These are phyloP conservation scores for Elgonia sp. DNA, from an alignment of 2,888 invertebrate species.

Conservation along the genomic window DNA sequence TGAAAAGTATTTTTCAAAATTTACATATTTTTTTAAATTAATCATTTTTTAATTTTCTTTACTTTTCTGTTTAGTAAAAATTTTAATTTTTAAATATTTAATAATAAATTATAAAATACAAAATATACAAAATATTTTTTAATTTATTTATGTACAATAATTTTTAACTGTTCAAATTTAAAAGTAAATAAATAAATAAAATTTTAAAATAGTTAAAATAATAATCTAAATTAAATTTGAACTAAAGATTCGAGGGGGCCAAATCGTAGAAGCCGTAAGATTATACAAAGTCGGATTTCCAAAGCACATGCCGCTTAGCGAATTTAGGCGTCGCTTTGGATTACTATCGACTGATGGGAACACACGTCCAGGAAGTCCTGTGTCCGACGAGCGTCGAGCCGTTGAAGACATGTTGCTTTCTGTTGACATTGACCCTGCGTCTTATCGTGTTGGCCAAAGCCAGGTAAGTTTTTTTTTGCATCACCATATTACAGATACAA, in stretches of 20 bases:
- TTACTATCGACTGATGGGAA: constrained; percentile 87
- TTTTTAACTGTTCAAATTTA: too few relatives aligned
- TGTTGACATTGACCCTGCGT: constrained; percentile 94
- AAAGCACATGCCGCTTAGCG: constrained; percentile 95
- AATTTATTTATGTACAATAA: too few relatives aligned
- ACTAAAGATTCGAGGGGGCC: constrained; percentile 94
- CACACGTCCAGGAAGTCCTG: constrained; percentile 86
- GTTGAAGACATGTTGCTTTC: constrained; percentile 95
- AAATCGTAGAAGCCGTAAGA: constrained; percentile 95
- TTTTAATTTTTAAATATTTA: too few relatives aligned
- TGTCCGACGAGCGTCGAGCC: constrained; percentile 89
- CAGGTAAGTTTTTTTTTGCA: constrained; percentile 90
- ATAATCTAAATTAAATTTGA: constrained; percentile 9
- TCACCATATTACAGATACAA: not conserved
- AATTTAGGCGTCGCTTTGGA: constrained; percentile 95
- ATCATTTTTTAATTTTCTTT: too few relatives aligned
- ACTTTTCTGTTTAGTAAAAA: too few relatives aligned
- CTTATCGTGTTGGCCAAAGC: constrained; percentile 96
- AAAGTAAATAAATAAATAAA: too few relatives aligned
- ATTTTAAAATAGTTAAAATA: too few relatives aligned
- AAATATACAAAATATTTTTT: too few relatives aligned
- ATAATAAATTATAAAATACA: too few relatives aligned
- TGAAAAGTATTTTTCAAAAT: not conserved
- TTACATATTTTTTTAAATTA: too few relatives aligned
- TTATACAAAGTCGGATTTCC: constrained; percentile 98